These are phyloP conservation scores for Ictalurus punctatus DNA, from an alignment of 2,113 vertebrate species.

Conservation along the genomic window DNA sequence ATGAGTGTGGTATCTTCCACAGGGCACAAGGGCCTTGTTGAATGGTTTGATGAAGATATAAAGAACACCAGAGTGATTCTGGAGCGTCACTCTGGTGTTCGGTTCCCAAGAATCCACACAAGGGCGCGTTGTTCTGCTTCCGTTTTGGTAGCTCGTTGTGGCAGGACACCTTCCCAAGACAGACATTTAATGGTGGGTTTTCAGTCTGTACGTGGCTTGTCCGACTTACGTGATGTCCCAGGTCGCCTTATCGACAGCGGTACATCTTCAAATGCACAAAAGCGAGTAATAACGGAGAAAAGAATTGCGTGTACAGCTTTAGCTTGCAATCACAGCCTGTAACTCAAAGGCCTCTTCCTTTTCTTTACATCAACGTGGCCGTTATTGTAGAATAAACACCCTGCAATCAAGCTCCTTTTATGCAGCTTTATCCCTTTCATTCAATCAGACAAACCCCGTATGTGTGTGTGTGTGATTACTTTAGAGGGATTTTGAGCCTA, in stretches of 20 bases:
- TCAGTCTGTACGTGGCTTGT: not conserved
- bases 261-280: not conserved
- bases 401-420: not conserved
- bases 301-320: not conserved
- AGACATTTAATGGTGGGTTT: not conserved
- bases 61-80: too few relatives aligned
- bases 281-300: not conserved
- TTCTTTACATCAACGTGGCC: not conserved
- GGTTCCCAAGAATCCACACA: not conserved
- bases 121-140: not conserved
- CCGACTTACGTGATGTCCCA: not conserved
- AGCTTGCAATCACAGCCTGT: not conserved
- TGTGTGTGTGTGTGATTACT: not conserved
- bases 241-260: not conserved
- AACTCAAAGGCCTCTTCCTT: not conserved
- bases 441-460: conserved; percentile 11
- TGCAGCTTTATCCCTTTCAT: not conserved
- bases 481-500: not conserved
- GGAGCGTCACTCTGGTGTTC: not conserved
- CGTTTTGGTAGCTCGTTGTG: not conserved
- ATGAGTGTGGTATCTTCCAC: not conserved
- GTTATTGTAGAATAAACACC: not conserved
- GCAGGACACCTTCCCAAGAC: not conserved
- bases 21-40: not conserved
- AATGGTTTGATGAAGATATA: not conserved